Evolutionary conservation across 2,113 vertebrate species (phyloP).

Genomic region (Labeo rohita): DNA sequence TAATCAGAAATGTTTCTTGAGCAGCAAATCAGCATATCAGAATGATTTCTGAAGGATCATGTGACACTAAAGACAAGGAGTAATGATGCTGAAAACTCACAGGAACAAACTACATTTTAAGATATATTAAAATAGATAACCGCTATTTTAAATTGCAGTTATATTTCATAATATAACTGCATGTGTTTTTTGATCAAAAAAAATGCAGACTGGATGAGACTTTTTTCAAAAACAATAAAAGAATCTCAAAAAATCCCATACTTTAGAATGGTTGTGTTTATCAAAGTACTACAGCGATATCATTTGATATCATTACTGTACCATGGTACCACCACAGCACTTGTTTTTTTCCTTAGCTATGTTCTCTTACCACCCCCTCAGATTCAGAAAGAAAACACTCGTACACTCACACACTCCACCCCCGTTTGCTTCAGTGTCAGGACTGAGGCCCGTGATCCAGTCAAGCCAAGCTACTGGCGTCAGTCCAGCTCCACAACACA

Average conservation of each 20-base stretch:
- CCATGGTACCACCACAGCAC: background rate
- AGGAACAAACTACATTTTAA: no score
- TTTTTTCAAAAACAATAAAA: background rate
- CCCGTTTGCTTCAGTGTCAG: background rate
- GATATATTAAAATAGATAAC: no score
- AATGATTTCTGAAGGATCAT: background rate
- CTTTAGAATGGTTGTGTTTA: background rate
- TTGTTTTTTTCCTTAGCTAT: background rate
- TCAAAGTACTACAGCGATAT: background rate
- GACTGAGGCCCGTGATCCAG: background rate
- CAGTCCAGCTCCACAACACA: background rate
- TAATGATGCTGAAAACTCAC: background rate
- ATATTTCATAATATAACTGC: background rate
- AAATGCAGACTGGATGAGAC: background rate
- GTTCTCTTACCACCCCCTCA: background rate
- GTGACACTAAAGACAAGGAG: background rate
- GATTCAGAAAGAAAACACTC: background rate
- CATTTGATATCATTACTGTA: background rate
- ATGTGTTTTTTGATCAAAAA: no score
- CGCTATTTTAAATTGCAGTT: no score
- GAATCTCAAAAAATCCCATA: background rate
- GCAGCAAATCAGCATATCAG: background rate
- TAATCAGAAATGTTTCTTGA: background rate
- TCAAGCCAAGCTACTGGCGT: conserved; percentile 1
- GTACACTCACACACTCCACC: background rate